These are phyloP conservation scores for Pomatostomus ruficeps DNA, from an alignment of 2,113 vertebrate species.

Conservation along the genomic window DNA sequence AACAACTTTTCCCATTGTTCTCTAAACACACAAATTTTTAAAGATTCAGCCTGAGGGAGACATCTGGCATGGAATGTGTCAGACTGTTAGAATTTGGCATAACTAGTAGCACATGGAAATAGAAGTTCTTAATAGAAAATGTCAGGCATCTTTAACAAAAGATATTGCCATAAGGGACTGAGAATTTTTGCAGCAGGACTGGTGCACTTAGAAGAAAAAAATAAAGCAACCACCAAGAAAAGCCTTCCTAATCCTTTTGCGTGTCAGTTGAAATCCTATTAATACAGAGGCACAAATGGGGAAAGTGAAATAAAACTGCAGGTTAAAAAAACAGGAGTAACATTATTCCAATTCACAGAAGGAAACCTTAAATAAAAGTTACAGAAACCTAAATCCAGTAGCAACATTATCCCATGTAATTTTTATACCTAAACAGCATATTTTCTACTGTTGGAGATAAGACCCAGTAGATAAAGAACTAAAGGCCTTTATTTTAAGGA, in stretches of 20 bases:
- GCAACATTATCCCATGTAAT: neutral
- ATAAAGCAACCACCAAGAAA: neutral
- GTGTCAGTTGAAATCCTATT: neutral
- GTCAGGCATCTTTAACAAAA: neutral
- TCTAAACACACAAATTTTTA: neutral
- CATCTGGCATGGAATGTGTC: neutral
- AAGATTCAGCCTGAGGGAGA: neutral
- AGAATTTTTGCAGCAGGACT: neutral
- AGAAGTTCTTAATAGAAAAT: neutral
- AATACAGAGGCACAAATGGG: neutral
- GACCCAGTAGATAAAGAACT: neutral
- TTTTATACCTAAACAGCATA: neutral
- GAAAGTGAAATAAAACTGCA: neutral
- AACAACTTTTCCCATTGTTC: conserved; percentile 40
- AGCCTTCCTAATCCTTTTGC: neutral
- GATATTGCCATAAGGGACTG: neutral
- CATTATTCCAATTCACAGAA: neutral
- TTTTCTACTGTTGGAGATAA: neutral
- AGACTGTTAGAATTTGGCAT: neutral
- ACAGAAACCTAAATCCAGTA: neutral
- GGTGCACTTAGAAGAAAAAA: neutral
- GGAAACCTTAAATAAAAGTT: neutral
- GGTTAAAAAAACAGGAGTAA: neutral
- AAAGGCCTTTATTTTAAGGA: neutral
- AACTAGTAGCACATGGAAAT: conserved; percentile 1